Evolutionary conservation across 2,113 vertebrate genomes (phyloP), one percentile per base, ranked within the genome.

Genomic region (Cettia cetti): DNA sequence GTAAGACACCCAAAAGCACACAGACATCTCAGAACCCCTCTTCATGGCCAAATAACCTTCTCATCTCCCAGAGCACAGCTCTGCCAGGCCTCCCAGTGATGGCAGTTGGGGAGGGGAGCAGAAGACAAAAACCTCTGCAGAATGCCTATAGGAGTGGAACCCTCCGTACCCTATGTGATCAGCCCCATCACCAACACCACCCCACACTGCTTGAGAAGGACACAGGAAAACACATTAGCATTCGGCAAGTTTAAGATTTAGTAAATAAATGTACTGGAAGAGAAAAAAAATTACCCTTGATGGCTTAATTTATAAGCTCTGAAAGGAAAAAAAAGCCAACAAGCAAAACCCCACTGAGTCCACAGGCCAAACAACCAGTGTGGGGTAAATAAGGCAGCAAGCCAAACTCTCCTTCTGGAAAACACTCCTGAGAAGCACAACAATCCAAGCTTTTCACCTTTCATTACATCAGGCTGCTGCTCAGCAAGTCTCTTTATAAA

Each of bases 281-380:
- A 82, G 16, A 72, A 64, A 72, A 64, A 69, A 18, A 57, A 0
- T 37, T 52, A 71, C 28, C 44, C 22, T 64, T 56, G 60, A 64
- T 6, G 15, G 59, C 39, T 59, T 90, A 35, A 90, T 86, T 56
- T 72, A 50, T 49, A 76, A 86, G 45, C 22, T 60, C 72, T 54
- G 47, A 71, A 42, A 89, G 31, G 30, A 53, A 86, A 52, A 80
- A n/a, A 90, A 82, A 89, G 39, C 47, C 91, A 92, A 83, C 35
- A 86, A 89, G 44, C 54, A 86, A 69, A 76, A 71, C 47, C 20
- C 24, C 8, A 6, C 35, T 47, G 72, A 37, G 60, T 86, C 56
- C 42, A 47, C 11, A 60, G 47, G 47, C 64, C 82, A 94, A 90
- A 57, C 1, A 83, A 47, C 15, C 76, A 70, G 45, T 21, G 37